Conservation (phyloP, 2,113 vertebrate species). For the Xenopus borealis region DNA sequence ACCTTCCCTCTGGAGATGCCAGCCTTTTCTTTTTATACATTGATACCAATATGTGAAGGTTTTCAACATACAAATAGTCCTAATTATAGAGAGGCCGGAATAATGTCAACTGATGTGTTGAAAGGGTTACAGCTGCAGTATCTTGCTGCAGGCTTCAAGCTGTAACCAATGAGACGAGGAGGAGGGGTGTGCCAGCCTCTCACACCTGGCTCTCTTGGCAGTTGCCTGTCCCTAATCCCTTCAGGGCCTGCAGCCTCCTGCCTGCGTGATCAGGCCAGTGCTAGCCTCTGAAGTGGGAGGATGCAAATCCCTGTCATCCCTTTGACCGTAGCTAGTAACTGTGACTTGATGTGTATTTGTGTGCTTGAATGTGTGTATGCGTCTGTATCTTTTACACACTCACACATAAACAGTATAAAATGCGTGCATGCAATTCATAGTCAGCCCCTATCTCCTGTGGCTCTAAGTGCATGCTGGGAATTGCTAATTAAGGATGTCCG, state of each 20-base stretch:
- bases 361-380: background rate
- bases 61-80: too few species aligned
- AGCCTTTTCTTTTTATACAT: too few species aligned
- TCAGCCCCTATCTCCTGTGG: conserved; percentile 20
- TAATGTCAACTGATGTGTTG: background rate
- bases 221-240: conserved; percentile 41
- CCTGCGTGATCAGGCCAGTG: conserved; percentile 31
- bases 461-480: conserved; percentile 41
- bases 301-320: conserved; percentile 4
- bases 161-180: conserved; percentile 42
- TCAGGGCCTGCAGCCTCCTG: conserved; percentile 36
- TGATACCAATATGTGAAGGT: too few species aligned
- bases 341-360: background rate
- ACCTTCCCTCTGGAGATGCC: too few species aligned
- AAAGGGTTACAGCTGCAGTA: conserved; percentile 40
- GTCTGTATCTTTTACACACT: background rate
- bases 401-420: background rate
- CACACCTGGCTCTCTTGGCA: conserved; percentile 44
- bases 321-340: background rate
- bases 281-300: conserved; percentile 25
- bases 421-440: background rate
- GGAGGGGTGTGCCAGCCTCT: conserved; percentile 41
- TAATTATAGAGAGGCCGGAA: too few species aligned
- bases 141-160: conserved; percentile 36
- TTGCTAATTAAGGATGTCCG: conserved; percentile 45